Conservation (phyloP, 1,140 invertebrate genomes). For the Heliconius melpomene region DNA sequence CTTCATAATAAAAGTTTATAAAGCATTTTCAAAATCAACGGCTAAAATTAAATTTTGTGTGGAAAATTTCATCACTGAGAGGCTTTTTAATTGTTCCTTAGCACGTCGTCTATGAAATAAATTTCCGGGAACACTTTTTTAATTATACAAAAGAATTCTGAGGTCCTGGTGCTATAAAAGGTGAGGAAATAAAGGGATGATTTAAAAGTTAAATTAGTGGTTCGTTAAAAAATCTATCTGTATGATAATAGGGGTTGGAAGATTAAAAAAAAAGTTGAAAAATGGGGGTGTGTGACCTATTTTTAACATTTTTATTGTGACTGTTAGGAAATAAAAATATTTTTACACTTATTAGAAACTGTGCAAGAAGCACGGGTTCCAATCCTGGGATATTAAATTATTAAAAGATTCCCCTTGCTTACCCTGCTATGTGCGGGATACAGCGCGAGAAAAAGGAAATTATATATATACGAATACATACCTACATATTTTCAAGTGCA, state of each 20-base stretch:
- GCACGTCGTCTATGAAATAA: conserved; percentile 37
- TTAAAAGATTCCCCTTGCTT: too few species aligned
- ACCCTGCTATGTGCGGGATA: too few species aligned
- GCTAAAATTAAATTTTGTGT: conserved; percentile 19
- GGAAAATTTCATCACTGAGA: conserved; percentile 22
- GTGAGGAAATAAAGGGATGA: background rate
- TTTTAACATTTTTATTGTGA: background rate
- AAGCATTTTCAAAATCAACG: background rate
- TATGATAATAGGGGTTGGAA: conserved; percentile 1
- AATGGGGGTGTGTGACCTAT: background rate
- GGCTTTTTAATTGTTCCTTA: conserved; percentile 27
- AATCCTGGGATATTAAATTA: too few species aligned
- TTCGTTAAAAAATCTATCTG: conserved; percentile 1
- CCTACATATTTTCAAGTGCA: background rate
- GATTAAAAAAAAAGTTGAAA: background rate
- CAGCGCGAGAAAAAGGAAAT: too few species aligned
- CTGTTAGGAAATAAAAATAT: background rate
- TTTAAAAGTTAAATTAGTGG: background rate
- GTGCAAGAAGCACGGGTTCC: too few species aligned
- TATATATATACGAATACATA: too few species aligned
- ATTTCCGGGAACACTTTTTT: conserved; percentile 35
- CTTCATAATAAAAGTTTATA: background rate
- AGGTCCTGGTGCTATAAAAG: conserved; percentile 14
- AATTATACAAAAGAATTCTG: conserved; percentile 34
- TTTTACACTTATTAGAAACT: too few species aligned